Percentiles rank a stretch among this genome's conserved stretches.
These are phyloP conservation scores for Merodon equestris DNA, from an alignment of 2,888 invertebrate genomes.

Conservation along the genomic window DNA sequence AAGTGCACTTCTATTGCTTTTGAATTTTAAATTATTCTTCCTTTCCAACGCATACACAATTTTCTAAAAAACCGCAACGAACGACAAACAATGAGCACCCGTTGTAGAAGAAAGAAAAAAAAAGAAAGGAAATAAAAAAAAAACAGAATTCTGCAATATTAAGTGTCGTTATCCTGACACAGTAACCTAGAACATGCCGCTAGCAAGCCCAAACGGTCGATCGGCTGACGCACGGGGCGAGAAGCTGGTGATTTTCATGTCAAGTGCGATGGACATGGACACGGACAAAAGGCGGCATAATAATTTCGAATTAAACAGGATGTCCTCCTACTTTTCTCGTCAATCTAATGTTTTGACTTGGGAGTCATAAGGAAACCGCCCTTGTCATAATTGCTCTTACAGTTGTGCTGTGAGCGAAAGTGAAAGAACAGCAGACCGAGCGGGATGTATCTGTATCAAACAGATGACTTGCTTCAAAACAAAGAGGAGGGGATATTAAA, in stretches of 20 bases:
- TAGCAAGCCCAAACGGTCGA: neutral
- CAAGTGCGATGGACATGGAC: conserved; percentile 14
- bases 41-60: conserved; percentile 6
- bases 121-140: conserved; percentile 3
- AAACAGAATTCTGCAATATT: conserved; percentile 40
- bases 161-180: conserved; percentile 61
- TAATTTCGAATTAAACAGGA: conserved; percentile 54
- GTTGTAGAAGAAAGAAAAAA: conserved; percentile 8
- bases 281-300: conserved; percentile 47
- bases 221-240: too few relatives aligned
- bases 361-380: conserved; percentile 59
- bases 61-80: conserved; percentile 54
- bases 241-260: conserved; percentile 10
- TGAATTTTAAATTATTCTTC: conserved; percentile 12
- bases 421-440: conserved; percentile 22
- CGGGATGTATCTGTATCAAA: conserved; percentile 42
- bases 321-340: conserved; percentile 30
- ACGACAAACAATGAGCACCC: conserved; percentile 46
- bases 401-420: conserved; percentile 33
- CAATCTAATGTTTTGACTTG: conserved; percentile 69
- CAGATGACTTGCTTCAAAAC: conserved; percentile 41
- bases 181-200: conserved; percentile 61
- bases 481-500: conserved; percentile 14
- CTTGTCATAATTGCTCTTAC: conserved; percentile 22
- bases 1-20: neutral